phyloP scores from a whole-genome alignment of 1,140 invertebrate genomes.

The Teleogryllus occipitalis region DNA sequence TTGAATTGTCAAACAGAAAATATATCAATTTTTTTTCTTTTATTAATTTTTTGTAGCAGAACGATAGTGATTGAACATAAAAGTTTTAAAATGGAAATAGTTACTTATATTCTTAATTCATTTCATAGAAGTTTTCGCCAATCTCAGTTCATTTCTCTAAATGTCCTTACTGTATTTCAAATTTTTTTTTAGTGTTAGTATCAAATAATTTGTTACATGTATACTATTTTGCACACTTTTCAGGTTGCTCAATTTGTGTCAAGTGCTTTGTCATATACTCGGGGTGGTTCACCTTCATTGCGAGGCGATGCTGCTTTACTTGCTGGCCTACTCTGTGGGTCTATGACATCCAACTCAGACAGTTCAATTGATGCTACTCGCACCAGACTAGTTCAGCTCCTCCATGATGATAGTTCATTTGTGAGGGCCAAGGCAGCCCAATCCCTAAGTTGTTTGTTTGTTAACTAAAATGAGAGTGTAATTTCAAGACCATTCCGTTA shows the following conservation, averaged over 20 bases:
- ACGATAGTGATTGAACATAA: background rate
- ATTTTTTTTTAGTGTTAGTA: too few species aligned
- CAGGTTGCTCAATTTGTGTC: background rate
- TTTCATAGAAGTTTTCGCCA: too few species aligned
- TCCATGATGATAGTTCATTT: constrained; percentile 46
- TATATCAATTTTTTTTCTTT: too few species aligned
- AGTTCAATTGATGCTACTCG: constrained; percentile 40
- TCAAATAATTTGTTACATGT: too few species aligned
- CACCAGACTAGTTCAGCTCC: constrained; percentile 48
- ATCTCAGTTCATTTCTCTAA: too few species aligned
- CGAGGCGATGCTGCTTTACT: background rate
- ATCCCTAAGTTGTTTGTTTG: constrained; percentile 30
- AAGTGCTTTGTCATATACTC: background rate
- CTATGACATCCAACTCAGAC: constrained; percentile 9
- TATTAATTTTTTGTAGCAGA: background rate
- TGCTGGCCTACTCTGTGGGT: constrained; percentile 1
- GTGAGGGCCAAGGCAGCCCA: constrained; percentile 49
- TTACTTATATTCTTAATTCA: too few species aligned
- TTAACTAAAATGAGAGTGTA: too few species aligned
- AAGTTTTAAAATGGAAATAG: background rate
- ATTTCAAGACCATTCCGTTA: too few species aligned
- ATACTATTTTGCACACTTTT: background rate
- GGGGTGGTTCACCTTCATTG: background rate
- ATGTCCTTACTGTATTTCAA: too few species aligned
- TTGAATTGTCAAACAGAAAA: too few species aligned